Base-by-base conservation (phyloP, 2,113 vertebrate species). In the Catagonus wagneri region DNA sequence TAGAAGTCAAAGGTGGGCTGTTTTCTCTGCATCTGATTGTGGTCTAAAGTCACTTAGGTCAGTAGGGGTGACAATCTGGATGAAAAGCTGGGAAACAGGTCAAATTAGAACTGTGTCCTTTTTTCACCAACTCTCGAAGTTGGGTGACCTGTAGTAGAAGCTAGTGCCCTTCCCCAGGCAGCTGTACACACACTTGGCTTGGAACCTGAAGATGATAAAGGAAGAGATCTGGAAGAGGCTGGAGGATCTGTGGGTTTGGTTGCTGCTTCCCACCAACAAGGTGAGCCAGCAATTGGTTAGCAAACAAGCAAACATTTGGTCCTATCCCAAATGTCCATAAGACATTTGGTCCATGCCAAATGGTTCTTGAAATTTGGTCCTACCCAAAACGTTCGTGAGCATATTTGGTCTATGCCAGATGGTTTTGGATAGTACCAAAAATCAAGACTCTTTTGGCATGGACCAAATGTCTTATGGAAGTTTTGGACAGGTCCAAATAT, bases 371-470 rank as follows among this genome's bases (percentile, higher is more conserved):
- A 36, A 79, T 79, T 54, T 36, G 54, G 7, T 36, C 32, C 54
- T 79, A 7, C 58, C 54, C 20, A 79, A 79, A 65, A 34, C 4
- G 3, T 79, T 7, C n/a, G 25, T 58, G 20, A 58, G n/a, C 7
- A 1, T 34, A 58, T 79, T 34, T 0, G 0, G n/a, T 79, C n/a
- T 54, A 36, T 0, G 0, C 54, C 76, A 79, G 34, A 79, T 36
- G n/a, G 54, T 58, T 58, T 79, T 36, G 32, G 44, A 44, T 8
- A 44, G 44, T 44, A 4, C 44, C 25, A 76, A 76, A 76, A 52
- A 54, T n/a, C 44, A 54, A 54, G 50, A 27, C 32, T 39, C 39
- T 76, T 76, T 54, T 76, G 74, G 44, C 27, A 29, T 76, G 1
- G 5, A 54, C 29, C 2, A 76, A 20, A 54, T 54, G 74, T 76